Evolutionary conservation across 2,797 vertebrate species (phyloP).

Genomic region (Myoxocephalus aenaeus): DNA sequence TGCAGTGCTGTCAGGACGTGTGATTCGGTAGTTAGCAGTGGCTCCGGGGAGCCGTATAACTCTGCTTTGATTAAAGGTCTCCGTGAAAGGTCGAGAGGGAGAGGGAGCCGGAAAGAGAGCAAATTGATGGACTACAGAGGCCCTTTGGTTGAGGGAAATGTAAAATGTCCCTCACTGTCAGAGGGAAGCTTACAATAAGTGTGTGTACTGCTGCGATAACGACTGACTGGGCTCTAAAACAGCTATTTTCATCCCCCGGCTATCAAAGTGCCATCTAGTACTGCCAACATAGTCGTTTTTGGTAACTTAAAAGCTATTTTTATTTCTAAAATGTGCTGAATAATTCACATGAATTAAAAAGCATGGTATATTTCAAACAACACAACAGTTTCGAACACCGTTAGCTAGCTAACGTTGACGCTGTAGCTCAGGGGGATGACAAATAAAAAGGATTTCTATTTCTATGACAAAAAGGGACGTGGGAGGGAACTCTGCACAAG

Average conservation of each 20-base stretch:
- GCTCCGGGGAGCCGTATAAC: conserved; percentile 51
- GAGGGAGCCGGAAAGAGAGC: conserved; percentile 19
- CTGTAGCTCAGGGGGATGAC: no score
- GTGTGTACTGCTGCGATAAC: conserved; percentile 23
- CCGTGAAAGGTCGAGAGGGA: conserved; percentile 68
- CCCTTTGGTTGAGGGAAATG: conserved; percentile 49
- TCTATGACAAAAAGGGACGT: no score
- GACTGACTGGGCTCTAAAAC: background rate
- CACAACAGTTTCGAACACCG: no score
- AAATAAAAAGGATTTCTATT: no score
- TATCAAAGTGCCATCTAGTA: background rate
- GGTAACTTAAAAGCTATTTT: background rate
- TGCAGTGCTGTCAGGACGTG: conserved; percentile 45
- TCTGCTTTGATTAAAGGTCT: conserved; percentile 71
- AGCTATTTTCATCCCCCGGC: background rate
- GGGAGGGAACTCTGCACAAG: no score
- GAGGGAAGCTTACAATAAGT: conserved; percentile 15
- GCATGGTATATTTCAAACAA: background rate
- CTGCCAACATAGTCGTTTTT: background rate
- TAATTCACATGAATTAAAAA: background rate
- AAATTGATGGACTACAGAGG: conserved; percentile 53
- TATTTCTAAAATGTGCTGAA: no score
- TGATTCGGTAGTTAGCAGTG: conserved; percentile 52
- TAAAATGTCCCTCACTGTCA: conserved; percentile 30
- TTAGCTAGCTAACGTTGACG: no score